A percentile compares a stretch with the other conserved stretches of the same genome.
These are phyloP conservation scores for Drosophila navojoa DNA, from an alignment of 1,140 invertebrate genomes.

Conservation along the genomic window DNA sequence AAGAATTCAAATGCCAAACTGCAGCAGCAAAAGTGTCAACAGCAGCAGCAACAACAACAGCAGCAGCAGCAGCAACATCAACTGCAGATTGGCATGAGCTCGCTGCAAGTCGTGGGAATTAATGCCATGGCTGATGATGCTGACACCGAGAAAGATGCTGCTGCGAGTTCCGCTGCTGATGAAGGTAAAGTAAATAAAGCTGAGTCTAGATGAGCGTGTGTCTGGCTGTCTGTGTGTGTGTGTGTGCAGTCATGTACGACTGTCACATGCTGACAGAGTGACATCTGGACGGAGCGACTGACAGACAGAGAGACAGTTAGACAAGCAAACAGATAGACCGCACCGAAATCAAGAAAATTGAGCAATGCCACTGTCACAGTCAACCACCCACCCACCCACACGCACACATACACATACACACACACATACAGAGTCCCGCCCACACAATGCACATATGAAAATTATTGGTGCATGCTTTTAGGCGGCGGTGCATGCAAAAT, in stretches of 20 bases:
- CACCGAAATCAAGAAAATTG: constrained; percentile 76
- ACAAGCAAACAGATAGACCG: constrained; percentile 60
- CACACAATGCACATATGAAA: constrained; percentile 76
- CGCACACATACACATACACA: too few species aligned
- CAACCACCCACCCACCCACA: constrained; percentile 8
- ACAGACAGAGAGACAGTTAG: constrained; percentile 37
- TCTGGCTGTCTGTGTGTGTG: constrained; percentile 10
- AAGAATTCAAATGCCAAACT: constrained; percentile 78
- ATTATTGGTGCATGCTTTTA: constrained; percentile 79
- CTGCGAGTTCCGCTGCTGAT: constrained; percentile 69
- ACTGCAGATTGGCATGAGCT: constrained; percentile 55
- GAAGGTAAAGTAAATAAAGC: constrained; percentile 81
- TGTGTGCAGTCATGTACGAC: constrained; percentile 66
- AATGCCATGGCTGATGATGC: constrained; percentile 66
- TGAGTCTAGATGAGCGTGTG: constrained; percentile 41
- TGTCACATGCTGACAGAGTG: constrained; percentile 54
- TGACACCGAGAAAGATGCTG: constrained; percentile 55
- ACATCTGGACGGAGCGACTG: constrained; percentile 20
- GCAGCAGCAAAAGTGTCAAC: constrained; percentile 64
- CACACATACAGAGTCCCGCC: neutral
- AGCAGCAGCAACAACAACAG: constrained; percentile 52
- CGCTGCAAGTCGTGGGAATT: constrained; percentile 73
- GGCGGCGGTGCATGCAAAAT: constrained; percentile 60
- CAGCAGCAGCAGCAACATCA: constrained; percentile 45
- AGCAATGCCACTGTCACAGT: constrained; percentile 65